phyloP scores from a whole-genome alignment of 1,140 invertebrate species.

The Pissodes strobi region DNA sequence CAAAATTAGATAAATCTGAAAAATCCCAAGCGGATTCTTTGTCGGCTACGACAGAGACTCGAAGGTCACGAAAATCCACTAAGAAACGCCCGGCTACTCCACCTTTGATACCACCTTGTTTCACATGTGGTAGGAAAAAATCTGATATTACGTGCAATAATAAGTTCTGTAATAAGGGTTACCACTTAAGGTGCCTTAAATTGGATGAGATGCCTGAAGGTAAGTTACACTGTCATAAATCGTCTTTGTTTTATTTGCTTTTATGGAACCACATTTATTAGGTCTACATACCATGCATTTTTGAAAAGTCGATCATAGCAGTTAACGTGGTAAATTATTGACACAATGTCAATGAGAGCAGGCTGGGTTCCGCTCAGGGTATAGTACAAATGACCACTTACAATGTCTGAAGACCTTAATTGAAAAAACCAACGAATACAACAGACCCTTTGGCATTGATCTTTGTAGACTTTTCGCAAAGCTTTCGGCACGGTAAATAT shows the following conservation, averaged over 20 bases:
- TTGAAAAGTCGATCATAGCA: no score
- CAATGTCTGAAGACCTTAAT: no score
- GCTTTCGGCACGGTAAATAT: no score
- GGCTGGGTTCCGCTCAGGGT: no score
- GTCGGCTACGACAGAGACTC: constrained; percentile 14
- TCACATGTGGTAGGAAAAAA: constrained; percentile 45
- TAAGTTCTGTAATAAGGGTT: constrained; percentile 49
- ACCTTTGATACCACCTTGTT: constrained; percentile 44
- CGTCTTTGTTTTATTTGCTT: neutral
- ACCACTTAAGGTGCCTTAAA: constrained; percentile 50
- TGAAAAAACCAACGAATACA: no score
- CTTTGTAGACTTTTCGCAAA: no score
- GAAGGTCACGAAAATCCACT: constrained; percentile 34
- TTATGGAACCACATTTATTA: neutral
- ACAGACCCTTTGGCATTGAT: no score
- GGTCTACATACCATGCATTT: no score
- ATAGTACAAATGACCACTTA: no score
- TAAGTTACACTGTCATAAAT: no score
- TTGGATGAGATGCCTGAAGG: constrained; percentile 43
- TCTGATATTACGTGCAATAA: constrained; percentile 43
- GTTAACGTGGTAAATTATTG: no score
- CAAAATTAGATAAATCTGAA: constrained; percentile 29
- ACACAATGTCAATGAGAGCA: no score
- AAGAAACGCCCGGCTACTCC: constrained; percentile 35
- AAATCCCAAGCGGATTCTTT: constrained; percentile 1